Evolutionary conservation across 2,888 invertebrate species (phyloP).

Genomic region (Tachina grossa): DNA sequence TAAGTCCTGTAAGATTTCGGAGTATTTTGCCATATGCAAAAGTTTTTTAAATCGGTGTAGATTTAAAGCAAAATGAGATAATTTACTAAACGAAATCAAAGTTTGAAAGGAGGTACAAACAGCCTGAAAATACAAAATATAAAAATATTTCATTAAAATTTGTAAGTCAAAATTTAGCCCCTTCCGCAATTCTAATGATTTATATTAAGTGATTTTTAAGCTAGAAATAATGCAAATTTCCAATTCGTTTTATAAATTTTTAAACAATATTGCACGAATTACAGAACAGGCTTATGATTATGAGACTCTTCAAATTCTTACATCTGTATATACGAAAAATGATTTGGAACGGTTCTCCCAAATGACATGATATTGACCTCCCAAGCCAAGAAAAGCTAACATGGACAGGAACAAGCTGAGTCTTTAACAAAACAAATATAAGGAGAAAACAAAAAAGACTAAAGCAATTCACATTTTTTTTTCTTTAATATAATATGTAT

Average conservation of each 20-base stretch:
- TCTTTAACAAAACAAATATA: slow-evolving; percentile 30
- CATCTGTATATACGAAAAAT: slow-evolving; percentile 48
- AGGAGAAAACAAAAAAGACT: not conserved
- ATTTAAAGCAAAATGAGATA: slow-evolving; percentile 44
- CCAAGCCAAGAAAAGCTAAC: slow-evolving; percentile 26
- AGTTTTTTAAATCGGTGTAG: slow-evolving; percentile 50
- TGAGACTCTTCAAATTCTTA: slow-evolving; percentile 22
- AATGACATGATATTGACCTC: slow-evolving; percentile 44
- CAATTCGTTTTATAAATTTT: not conserved
- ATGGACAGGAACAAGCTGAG: slow-evolving; percentile 27
- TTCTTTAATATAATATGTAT: no score
- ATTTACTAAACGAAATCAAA: slow-evolving; percentile 52
- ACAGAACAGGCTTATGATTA: not conserved
- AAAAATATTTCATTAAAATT: not conserved
- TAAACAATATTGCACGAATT: not conserved
- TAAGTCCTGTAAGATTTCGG: slow-evolving; percentile 55
- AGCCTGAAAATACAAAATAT: slow-evolving; percentile 47
- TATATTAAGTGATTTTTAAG: not conserved
- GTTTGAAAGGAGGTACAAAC: slow-evolving; percentile 57
- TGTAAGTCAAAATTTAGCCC: not conserved
- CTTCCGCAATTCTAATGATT: not conserved
- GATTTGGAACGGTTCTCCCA: slow-evolving; percentile 49
- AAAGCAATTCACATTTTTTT: not conserved
- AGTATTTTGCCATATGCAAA: slow-evolving; percentile 26
- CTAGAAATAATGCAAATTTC: no score